phyloP scores from a whole-genome alignment of 2,888 invertebrate species.

The Nezara viridula region DNA sequence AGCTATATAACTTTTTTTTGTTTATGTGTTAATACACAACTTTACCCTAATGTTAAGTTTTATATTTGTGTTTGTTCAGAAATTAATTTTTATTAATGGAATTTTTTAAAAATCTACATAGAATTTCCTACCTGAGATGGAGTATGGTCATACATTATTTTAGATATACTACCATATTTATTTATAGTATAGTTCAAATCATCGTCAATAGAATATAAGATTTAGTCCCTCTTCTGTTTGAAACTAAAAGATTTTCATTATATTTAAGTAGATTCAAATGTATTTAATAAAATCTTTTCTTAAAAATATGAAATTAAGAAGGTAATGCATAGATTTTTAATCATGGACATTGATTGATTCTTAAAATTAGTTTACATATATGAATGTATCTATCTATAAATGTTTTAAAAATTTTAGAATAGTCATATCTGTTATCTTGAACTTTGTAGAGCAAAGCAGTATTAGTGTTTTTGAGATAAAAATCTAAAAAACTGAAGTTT shows the following conservation, averaged over 20 bases:
- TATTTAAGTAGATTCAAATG: background rate
- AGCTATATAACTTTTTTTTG: background rate
- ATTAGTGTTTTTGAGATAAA: background rate
- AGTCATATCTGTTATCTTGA: background rate
- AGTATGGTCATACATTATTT: background rate
- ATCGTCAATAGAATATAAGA: background rate
- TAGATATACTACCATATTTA: background rate
- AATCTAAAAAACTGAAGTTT: background rate
- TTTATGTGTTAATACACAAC: background rate
- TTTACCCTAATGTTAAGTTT: background rate
- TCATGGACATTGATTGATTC: background rate
- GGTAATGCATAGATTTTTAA: background rate
- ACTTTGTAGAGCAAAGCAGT: background rate
- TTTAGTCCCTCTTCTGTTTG: background rate
- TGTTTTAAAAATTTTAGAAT: background rate
- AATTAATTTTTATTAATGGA: background rate
- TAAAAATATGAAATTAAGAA: background rate
- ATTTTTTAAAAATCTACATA: background rate
- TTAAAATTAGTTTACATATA: background rate
- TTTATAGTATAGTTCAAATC: background rate
- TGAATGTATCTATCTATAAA: background rate
- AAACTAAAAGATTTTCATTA: background rate
- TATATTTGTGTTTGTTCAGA: background rate
- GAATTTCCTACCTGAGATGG: background rate
- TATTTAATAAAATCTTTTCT: background rate